These are phyloP conservation scores for Bothrops jararaca DNA, from an alignment of 2,113 vertebrate genomes.

Conservation along the genomic window DNA sequence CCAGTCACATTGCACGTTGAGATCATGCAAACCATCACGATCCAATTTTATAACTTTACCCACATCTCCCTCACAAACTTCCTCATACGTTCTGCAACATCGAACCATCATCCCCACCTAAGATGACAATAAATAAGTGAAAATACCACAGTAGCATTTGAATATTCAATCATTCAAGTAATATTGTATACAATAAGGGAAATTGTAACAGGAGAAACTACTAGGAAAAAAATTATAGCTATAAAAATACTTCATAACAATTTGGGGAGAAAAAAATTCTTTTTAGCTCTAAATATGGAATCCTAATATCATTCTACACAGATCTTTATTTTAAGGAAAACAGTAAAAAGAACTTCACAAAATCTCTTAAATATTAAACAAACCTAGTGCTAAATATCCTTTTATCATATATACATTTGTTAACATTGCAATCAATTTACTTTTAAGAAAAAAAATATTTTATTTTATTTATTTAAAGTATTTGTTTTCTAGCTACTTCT, in stretches of 20 bases:
- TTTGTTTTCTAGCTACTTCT: neutral
- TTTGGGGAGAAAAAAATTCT: neutral
- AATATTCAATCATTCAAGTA: neutral
- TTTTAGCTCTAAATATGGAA: neutral
- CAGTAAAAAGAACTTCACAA: neutral
- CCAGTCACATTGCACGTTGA: conserved; percentile 98
- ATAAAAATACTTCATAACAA: neutral
- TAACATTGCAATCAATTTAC: neutral
- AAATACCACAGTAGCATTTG: neutral
- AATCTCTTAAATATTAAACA: neutral
- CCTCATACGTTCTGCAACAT: conserved; percentile 95
- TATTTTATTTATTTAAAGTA: neutral
- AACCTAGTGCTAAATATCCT: neutral
- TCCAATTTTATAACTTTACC: conserved; percentile 98
- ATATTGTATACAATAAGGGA: neutral
- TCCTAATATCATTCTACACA: neutral
- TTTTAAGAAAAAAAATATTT: neutral
- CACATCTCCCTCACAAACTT: conserved; percentile 93
- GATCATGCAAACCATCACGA: conserved; percentile 92
- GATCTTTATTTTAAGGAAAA: neutral
- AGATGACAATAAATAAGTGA: neutral
- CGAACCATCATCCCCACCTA: conserved; percentile 99
- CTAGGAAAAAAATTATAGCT: neutral
- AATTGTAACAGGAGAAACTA: neutral
- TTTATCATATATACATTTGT: neutral